phyloP scores from a whole-genome alignment of 1,140 invertebrate genomes.

The roundworm (Caenorhabditis elegans) region WBcel235 BX284606.5:15708001-15708500 shows the following conservation, averaged over 20 bases:
- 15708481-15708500: too few species aligned
- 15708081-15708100: too few species aligned
- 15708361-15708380: slow-evolving; percentile 1
- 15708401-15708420: not conserved
- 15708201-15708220: not conserved
- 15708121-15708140: too few species aligned
- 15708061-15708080: too few species aligned
- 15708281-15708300: slow-evolving; percentile 8
- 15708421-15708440: too few species aligned
- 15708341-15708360: slow-evolving; percentile 21
- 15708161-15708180: not conserved
- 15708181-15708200: not conserved
- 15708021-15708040: too few species aligned
- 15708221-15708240: slow-evolving; percentile 17
- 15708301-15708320: slow-evolving; percentile 30
- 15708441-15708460: too few species aligned
- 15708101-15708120: too few species aligned
- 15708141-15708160: too few species aligned
- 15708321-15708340: slow-evolving; percentile 13
- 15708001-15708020: too few species aligned
- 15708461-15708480: too few species aligned
- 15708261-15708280: not conserved
- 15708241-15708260: not conserved
- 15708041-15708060: too few species aligned
- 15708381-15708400: not conserved